Base-by-base conservation (phyloP, 2,113 vertebrate genomes). In the Stegastes partitus region DNA sequence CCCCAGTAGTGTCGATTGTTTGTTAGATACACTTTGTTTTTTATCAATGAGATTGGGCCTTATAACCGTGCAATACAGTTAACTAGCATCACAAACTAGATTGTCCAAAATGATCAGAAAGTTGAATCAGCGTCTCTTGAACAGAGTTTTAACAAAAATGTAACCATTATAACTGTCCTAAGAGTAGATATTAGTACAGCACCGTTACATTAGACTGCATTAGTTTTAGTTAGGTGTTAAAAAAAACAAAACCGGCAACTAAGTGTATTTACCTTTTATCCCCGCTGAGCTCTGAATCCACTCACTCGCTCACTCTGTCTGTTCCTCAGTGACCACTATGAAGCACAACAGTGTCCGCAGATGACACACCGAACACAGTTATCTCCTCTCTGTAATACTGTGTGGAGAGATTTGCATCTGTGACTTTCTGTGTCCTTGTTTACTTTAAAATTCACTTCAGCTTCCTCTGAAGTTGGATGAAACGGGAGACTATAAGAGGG, bases 331-430 rank as follows among this genome's bases (percentile, higher is more conserved):
- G 21, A 59, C 25, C 28, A 22, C 51, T 56, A 10, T 44, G 18
- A 62, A 44, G 44, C 47, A 39, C 7, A 67, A 51, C 22, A 16
- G 19, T 64, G n/a, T 66, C 49, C 25, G 58, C 58, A 37, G 56
- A 55, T 79, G 72, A 70, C 55, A 61, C 44, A 68, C 59, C 71
- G 26, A 74, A 61, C 72, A 63, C 69, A 15, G 28, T 53, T 5
- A 45, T 51, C 45, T 64, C 25, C 49, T 56, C 47, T 64, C 19
- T 66, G 5, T 79, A 58, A 72, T 39, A 14, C 59, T 34, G 14
- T 42, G 59, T 68, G 55, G 18, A 47, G 50, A 50, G n/a, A 72
- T 66, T 69, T 68, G 5, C 68, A 57, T 73, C 34, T 54, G 3
- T 55, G 55, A 55, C 31, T 53, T 55, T 53, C 2, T 22, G 39